phyloP scores from a whole-genome alignment of 2,113 vertebrate genomes.

The Thunnus maccoyii region DNA sequence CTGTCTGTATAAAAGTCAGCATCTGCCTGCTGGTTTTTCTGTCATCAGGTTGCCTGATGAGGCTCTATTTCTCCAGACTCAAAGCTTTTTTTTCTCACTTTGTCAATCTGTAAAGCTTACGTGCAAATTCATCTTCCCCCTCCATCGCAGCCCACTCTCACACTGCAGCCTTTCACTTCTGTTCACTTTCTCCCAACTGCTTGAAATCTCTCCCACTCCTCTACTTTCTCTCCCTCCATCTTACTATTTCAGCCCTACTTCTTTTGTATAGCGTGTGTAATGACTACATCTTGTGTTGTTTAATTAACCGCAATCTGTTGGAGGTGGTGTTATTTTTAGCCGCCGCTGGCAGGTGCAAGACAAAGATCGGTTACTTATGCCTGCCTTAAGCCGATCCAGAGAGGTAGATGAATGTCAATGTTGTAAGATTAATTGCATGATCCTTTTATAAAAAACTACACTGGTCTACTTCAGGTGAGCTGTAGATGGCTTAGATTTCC shows the following conservation, averaged over 20 bases:
- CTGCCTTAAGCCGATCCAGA: background rate
- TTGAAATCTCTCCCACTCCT: background rate
- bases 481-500: background rate
- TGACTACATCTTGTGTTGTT: background rate
- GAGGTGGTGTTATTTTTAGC: slow-evolving; percentile 22
- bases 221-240: background rate
- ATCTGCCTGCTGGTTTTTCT: no score
- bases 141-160: background rate
- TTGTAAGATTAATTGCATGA: slow-evolving; percentile 17
- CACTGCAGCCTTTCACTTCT: no score
- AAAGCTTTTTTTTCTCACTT: no score
- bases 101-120: no score
- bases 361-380: slow-evolving; percentile 38
- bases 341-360: slow-evolving; percentile 31
- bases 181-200: no score
- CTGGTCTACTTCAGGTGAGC: background rate
- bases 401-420: slow-evolving; percentile 24
- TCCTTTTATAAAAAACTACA: background rate
- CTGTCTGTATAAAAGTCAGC: background rate
- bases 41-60: no score
- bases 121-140: background rate
- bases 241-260: background rate
- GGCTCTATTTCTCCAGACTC: no score
- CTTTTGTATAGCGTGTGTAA: slow-evolving; percentile 3
- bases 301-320: slow-evolving; percentile 45